Evolutionary conservation across 2,888 invertebrate species (phyloP).

Genomic region (Tipula unca): DNA sequence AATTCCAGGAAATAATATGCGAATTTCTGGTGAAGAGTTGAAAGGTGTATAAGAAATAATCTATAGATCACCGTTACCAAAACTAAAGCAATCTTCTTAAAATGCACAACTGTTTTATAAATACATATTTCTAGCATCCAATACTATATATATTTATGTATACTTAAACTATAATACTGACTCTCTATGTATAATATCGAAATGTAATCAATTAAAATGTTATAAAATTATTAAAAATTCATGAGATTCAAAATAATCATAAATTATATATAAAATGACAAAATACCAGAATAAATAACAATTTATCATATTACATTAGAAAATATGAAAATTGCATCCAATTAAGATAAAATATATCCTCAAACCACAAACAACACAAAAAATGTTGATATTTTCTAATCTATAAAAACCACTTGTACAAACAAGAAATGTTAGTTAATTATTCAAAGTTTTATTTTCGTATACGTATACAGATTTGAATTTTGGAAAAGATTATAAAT

Average conservation of each 20-base stretch:
- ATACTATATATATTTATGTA: too few species aligned
- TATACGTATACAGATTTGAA: not conserved
- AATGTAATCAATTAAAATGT: not conserved
- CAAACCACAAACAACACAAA: not conserved
- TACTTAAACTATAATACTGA: too few species aligned
- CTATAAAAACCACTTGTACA: not conserved
- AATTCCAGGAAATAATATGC: too few species aligned
- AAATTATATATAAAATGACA: not conserved
- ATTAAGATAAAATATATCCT: not conserved
- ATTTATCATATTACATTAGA: not conserved
- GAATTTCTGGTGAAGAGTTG: too few species aligned
- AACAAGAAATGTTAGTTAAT: not conserved
- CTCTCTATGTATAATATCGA: not conserved
- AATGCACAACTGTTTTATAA: too few species aligned
- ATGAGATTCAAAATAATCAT: not conserved
- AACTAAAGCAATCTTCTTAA: too few species aligned
- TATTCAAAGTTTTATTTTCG: not conserved
- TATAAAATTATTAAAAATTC: not conserved
- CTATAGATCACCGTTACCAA: too few species aligned
- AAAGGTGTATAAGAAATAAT: too few species aligned
- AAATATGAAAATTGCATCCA: slow-evolving; percentile 14
- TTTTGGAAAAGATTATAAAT: not conserved
- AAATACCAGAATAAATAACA: not conserved
- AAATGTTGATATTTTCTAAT: not conserved
- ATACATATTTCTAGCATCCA: too few species aligned